Base-by-base conservation (phyloP, 1,140 invertebrate genomes). In the Hirudo medicinalis region DNA sequence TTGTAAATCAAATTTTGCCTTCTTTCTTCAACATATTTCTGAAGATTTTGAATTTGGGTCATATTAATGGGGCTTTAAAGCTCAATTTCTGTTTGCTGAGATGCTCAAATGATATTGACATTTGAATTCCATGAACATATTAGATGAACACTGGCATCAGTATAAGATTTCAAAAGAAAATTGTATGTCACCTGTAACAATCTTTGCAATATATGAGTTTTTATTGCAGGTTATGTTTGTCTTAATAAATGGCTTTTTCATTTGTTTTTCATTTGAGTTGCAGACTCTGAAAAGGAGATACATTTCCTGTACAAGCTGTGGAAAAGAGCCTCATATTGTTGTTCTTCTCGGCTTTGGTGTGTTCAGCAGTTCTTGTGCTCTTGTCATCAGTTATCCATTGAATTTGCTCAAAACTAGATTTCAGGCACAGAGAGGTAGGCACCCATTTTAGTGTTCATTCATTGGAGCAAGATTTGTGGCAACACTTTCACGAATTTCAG, bases 331-430 rank as follows among this genome's bases (percentile, higher is more conserved):
- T 4, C 82, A 82, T 40, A 78, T 82, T 9, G 71, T 81, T 36
- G 85, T 94, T 68, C 81, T 97, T 54, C 82, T 98, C 49, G 87
- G 89, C 0, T 99, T 94, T 81, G 96, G 95, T 53, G 92, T 91
- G 70, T 85, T 88, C 20, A 96, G 92, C 55, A 93, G 90, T 76
- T 94, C 94, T 1, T 89, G 94, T 77, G 96, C 95, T 13, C 95
- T 99, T 83, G 87, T 98, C 53, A 91, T 92, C 78, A 96, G 91
- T 72, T 99, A 99, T 84, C 97, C 97, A 5, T 85, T 99, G 75
- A 94, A 96, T 67, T 85, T 99, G 74, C 88, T 99, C 71, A 86
- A 95, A 77, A 99, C 96, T 1, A 87, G 90, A 78, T 85, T 99
- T 76, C 96, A 99, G 85, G 96, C 95, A 67, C 89, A 94, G 29